Evolutionary conservation across 2,113 vertebrate genomes (phyloP).

Genomic region (Xenopus laevis): DNA sequence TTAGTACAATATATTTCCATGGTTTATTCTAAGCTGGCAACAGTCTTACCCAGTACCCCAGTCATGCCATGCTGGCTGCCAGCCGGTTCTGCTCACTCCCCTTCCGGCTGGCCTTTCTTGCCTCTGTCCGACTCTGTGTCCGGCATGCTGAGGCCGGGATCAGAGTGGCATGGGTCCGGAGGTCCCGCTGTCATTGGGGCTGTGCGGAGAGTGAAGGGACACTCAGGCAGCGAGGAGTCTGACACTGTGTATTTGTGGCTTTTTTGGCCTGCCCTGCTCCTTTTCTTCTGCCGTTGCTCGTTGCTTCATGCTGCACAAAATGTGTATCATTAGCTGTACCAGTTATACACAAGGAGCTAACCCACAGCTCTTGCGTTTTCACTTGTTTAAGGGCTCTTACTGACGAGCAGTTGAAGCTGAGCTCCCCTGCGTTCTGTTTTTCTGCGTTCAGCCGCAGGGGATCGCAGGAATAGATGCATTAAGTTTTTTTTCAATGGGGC

Average conservation of each 20-base stretch:
- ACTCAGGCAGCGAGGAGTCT: conserved; percentile 40
- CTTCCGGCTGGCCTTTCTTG: conserved; percentile 70
- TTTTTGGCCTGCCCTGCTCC: conserved; percentile 25
- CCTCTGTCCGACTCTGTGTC: conserved; percentile 60
- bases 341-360: no score
- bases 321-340: no score
- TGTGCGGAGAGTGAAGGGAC: conserved; percentile 50
- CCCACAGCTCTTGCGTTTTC: no score
- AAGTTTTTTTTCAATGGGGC: no score
- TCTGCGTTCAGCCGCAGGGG: no score
- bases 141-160: conserved; percentile 42
- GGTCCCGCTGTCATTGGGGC: conserved; percentile 42
- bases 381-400: no score
- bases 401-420: no score
- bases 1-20: conserved; percentile 3
- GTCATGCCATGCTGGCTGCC: conserved; percentile 50
- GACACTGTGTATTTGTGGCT: conserved; percentile 12
- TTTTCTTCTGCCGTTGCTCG: neutral
- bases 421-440: no score
- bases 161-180: conserved; percentile 42
- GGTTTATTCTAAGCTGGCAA: conserved; percentile 5
- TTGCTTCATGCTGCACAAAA: no score
- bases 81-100: conserved; percentile 70
- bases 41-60: conserved; percentile 42
- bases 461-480: no score